Base-by-base conservation (phyloP, 2,888 invertebrate genomes). In the Pinctada fucata region DNA sequence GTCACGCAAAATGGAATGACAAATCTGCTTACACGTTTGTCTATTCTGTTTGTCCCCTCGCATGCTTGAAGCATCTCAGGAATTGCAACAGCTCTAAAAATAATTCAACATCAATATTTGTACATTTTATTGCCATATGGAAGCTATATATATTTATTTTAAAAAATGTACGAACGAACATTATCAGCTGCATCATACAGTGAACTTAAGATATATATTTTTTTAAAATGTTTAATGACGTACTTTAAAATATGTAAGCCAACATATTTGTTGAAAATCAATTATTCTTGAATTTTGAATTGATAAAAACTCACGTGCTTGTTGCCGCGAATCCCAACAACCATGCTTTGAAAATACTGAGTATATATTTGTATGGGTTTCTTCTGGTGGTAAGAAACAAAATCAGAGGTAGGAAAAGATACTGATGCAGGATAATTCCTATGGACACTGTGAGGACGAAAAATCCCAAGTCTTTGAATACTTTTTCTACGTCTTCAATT, bases 1-100 rank as follows among this genome's bases (percentile, higher is more conserved):
- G 90, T 90, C 1, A 89, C 88, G 70, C 86, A 85, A 76, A 91
- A 88, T 2, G 91, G 91, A n/a, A 91, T 82, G 2, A 88, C 84
- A 70, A 88, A 87, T 0, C 88, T 79, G 0, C 88, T 80, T 2
- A 91, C 86, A 45, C 89, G 58, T 49, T 84, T 82, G 76, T 90
- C 90, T 4, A 90, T 87, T 48, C 83, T 84, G 75, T 88, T 65
- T 67, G 76, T 75, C 6, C 83, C 85, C 68, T 88, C 88, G 75
- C 89, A 88, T 1, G 87, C 82, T 2, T 86, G 67, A 66, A 88
- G 70, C 89, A 91, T 90, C 73, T 91, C 90, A 3, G 91, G 90
- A 45, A 90, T 86, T 3, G 90, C 90, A 2, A 89, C 88, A 3
- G 90, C 89, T 51, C 91, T 90, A 84, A 3, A 78, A 82, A 72